Evolutionary conservation across 2,888 invertebrate genomes (phyloP).

Genomic region (Drosophila ezoana): DNA sequence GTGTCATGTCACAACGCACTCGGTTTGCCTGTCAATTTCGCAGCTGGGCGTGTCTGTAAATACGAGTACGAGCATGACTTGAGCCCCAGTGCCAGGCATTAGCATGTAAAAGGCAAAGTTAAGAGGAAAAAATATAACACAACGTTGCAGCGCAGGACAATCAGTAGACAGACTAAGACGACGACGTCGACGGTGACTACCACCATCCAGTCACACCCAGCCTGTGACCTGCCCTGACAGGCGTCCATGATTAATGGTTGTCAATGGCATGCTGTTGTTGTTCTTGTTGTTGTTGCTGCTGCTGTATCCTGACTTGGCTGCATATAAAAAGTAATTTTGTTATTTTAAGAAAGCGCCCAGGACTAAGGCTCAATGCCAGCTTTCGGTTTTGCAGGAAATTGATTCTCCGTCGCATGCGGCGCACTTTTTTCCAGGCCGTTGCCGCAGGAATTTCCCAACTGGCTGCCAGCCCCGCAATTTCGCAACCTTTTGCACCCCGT

Average conservation of each 20-base stretch:
- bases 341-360: slow-evolving; percentile 77
- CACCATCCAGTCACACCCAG: slow-evolving; percentile 39
- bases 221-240: slow-evolving; percentile 82
- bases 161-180: slow-evolving; percentile 52
- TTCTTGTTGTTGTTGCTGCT: slow-evolving; percentile 31
- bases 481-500: slow-evolving; percentile 77
- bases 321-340: slow-evolving; percentile 80
- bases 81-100: slow-evolving; percentile 69
- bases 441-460: slow-evolving; percentile 80
- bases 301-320: slow-evolving; percentile 50
- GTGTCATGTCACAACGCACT: slow-evolving; percentile 80
- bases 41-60: slow-evolving; percentile 73
- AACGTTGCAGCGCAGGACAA: slow-evolving; percentile 73
- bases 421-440: slow-evolving; percentile 66
- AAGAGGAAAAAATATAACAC: slow-evolving; percentile 49
- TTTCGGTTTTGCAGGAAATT: slow-evolving; percentile 73
- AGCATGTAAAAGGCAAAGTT: slow-evolving; percentile 72
- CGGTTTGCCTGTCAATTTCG: slow-evolving; percentile 76
- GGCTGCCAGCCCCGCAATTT: slow-evolving; percentile 58
- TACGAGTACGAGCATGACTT: slow-evolving; percentile 62
- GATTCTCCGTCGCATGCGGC: slow-evolving; percentile 74
- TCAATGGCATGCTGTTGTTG: slow-evolving; percentile 81
- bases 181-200: slow-evolving; percentile 20
- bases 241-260: slow-evolving; percentile 85
- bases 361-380: slow-evolving; percentile 41